Conservation (phyloP, 2,888 invertebrate species). For the Podabrus alpinus region DNA sequence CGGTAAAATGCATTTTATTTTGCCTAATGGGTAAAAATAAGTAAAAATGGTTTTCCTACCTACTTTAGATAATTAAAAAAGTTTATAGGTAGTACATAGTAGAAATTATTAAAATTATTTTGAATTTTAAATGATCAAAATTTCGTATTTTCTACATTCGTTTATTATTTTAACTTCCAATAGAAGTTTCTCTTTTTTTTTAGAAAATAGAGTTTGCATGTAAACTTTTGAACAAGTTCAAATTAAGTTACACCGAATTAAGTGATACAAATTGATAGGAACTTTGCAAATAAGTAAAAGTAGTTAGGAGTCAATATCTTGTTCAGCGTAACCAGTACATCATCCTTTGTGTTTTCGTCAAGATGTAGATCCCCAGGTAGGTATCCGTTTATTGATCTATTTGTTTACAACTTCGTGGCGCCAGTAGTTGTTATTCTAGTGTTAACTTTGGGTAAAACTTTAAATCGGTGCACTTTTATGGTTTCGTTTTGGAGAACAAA, state of each 20-base stretch:
- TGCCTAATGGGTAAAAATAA: neutral
- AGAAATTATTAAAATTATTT: too few species aligned
- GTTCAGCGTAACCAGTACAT: neutral
- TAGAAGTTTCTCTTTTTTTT: too few species aligned
- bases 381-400: slow-evolving; percentile 47
- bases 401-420: slow-evolving; percentile 47
- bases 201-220: too few species aligned
- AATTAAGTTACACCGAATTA: neutral
- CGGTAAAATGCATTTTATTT: neutral
- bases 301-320: neutral
- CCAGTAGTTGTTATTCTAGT: slow-evolving; percentile 37
- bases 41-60: neutral
- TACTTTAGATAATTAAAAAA: neutral
- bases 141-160: too few species aligned
- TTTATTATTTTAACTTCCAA: too few species aligned
- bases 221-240: neutral
- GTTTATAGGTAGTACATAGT: too few species aligned
- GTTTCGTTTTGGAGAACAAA: neutral
- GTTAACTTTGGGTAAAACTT: slow-evolving; percentile 26
- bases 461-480: slow-evolving; percentile 24
- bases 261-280: neutral
- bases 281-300: neutral
- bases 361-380: slow-evolving; percentile 43
- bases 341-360: slow-evolving; percentile 42
- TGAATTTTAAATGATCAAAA: too few species aligned